These are phyloP conservation scores for Timandra comae DNA, from an alignment of 2,888 invertebrate species.

Conservation along the genomic window DNA sequence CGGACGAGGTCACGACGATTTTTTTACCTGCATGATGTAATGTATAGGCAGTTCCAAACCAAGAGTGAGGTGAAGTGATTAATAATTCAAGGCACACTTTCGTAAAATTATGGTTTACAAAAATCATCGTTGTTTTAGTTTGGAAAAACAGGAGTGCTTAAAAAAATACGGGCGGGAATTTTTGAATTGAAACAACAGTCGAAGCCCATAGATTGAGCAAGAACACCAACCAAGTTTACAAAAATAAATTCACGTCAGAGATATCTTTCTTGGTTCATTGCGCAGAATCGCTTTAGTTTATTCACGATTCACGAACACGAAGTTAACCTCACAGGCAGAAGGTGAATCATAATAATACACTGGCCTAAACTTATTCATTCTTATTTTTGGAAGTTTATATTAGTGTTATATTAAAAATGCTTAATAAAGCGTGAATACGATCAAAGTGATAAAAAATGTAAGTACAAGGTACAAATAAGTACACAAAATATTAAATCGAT, in stretches of 20 bases:
- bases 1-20: slow-evolving; percentile 59
- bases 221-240: background rate
- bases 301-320: too few relatives aligned
- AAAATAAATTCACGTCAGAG: background rate
- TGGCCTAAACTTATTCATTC: too few relatives aligned
- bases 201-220: slow-evolving; percentile 41
- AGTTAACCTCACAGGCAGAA: slow-evolving; percentile 62
- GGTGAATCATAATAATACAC: slow-evolving; percentile 49
- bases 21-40: slow-evolving; percentile 67
- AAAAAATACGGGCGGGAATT: slow-evolving; percentile 31
- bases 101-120: slow-evolving; percentile 5
- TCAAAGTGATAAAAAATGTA: background rate
- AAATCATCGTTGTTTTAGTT: slow-evolving; percentile 1
- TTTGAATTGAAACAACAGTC: slow-evolving; percentile 27
- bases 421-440: slow-evolving; percentile 5
- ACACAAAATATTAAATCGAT: slow-evolving; percentile 41
- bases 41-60: slow-evolving; percentile 33
- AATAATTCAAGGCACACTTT: slow-evolving; percentile 7
- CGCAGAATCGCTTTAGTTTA: slow-evolving; percentile 47
- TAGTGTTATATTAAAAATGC: slow-evolving; percentile 1
- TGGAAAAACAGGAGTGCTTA: too few relatives aligned
- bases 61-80: background rate
- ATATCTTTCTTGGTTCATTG: slow-evolving; percentile 54
- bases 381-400: too few relatives aligned
- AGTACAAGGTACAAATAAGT: slow-evolving; percentile 11